Evolutionary conservation across 2,797 vertebrate genomes (phyloP), one percentile per base, ranked within the genome.

Genomic region (Acipenser oxyrinchus): DNA sequence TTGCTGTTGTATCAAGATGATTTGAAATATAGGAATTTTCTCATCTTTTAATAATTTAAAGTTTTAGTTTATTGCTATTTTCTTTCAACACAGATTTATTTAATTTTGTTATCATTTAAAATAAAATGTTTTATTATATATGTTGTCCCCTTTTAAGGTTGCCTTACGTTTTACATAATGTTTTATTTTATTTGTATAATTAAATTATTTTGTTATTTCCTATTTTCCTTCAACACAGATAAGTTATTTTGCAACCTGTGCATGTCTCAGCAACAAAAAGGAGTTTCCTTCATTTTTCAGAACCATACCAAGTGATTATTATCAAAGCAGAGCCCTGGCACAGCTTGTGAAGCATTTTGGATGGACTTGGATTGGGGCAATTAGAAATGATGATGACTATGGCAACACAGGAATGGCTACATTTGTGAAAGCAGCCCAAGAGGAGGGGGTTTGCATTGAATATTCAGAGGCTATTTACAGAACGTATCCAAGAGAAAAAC

Each of bases 291-390:
- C 58, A 10, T 67, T 67, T 62, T 67, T 67, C 60, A 67, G 66
- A 49, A 67, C 66, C 51, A 67, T 67, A 18, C 60, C 66, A 1
- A 62, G 66, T 12, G 66, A 67, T 61, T 61, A 60, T 51, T 67
- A 61, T 37, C 66, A 67, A 67, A 60, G 58, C 60, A 67, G 52
- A 69, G 68, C 68, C 13, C 52, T 69, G 58, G 68, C 68, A 12
- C 62, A 65, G 52, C 68, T 69, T 51, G 62, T 65, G 10, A 69
- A 69, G 10, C 64, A 69, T 51, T 69, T 69, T 60, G 68, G 68
- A 48, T 69, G 68, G 68, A 64, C 58, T 5, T 69, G 57, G 62
- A 48, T 69, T 64, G 68, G 68, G 49, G 58, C 68, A 48, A 63
- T 69, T 15, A 62, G 55, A 65, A 60, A 18, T 59, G 12, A 69